Evolutionary conservation across 1,140 invertebrate species (phyloP), one percentile per base, ranked within the genome.

Genomic region (Saccostrea glomerata): DNA sequence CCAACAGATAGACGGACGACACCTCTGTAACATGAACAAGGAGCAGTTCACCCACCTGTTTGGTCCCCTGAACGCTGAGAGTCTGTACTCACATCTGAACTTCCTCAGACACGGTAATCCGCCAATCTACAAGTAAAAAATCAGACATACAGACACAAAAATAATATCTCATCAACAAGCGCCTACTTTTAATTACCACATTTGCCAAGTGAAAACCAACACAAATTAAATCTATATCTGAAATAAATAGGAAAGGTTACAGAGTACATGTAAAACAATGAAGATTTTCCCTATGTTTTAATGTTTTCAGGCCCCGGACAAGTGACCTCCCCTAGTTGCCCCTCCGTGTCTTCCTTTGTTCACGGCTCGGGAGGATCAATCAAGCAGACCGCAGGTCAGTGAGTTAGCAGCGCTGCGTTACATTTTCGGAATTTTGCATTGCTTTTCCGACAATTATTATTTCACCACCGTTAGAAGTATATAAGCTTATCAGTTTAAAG

Each of bases 1-100:
- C 91, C 89, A 84, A 12, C 96, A 96, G n/a, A 94, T 94, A 63
- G 95, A 95, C 11, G 97, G 97, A 0, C 91, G 93, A 30, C 96
- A 96, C 86, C 93, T 97, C 55, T 96, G 96, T 91, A 94, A 95
- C 86, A 93, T 97, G 87, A 90, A 85, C 23, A 89, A 91, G 30
- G 93, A 94, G 0, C 93, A 94, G 85, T 92, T 94, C 87, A 88
- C 85, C 7, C 91, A 92, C 9, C 84, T 93, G 12, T 93, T 93
- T 66, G 90, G 92, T 84, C 90, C 92, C 13, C 87, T 92, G 84
- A 92, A 92, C 87, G 93, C 93, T 15, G 92, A 94, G 82, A 89
- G 94, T 20, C 88, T 94, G 30, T 89, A 92, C 36, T 89, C 90
- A 0, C 93, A 94, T 82, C 91, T 94, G 20, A 90, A 91, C 87